A percentile compares a stretch with the other conserved stretches of the same genome.
These are phyloP conservation scores for Lucifuga dentata DNA, from an alignment of 2,113 vertebrate species.

Conservation along the genomic window DNA sequence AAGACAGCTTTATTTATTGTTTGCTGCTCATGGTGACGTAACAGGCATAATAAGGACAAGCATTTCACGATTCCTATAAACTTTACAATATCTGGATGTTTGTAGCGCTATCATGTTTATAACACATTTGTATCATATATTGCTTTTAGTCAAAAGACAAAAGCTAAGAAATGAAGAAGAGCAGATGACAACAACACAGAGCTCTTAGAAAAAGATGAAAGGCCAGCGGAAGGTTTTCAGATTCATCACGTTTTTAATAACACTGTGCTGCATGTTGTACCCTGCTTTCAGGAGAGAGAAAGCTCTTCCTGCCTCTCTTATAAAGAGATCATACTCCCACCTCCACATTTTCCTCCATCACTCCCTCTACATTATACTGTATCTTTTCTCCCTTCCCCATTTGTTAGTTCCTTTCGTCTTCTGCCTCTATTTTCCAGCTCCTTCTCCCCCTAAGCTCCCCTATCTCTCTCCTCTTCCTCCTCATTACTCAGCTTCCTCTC, in stretches of 20 bases:
- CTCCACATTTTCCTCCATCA: constrained; percentile 32
- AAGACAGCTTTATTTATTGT: constrained; percentile 37
- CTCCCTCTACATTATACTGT: constrained; percentile 24
- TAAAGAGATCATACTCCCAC: constrained; percentile 55
- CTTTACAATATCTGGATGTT: constrained; percentile 3
- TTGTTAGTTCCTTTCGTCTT: constrained; percentile 24
- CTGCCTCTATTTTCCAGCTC: background rate
- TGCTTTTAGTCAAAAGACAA: constrained; percentile 12
- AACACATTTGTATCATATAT: constrained; percentile 9
- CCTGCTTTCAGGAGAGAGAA: too few species aligned
- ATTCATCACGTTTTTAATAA: constrained; percentile 51
- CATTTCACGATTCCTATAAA: background rate
- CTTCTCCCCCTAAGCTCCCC: background rate
- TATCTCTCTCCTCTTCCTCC: constrained; percentile 3
- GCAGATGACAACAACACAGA: constrained; percentile 22
- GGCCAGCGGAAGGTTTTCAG: constrained; percentile 18
- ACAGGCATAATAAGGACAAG: background rate
- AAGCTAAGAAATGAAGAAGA: constrained; percentile 8
- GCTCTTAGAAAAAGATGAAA: constrained; percentile 34
- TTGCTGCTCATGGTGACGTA: constrained; percentile 19
- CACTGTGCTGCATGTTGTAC: constrained; percentile 33
- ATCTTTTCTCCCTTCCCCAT: constrained; percentile 22
- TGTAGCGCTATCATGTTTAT: background rate
- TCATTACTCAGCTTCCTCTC: constrained; percentile 11
- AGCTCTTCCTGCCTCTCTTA: constrained; percentile 1